Base-by-base conservation (phyloP, 2,888 invertebrate genomes). In the Belgica antarctica region DNA sequence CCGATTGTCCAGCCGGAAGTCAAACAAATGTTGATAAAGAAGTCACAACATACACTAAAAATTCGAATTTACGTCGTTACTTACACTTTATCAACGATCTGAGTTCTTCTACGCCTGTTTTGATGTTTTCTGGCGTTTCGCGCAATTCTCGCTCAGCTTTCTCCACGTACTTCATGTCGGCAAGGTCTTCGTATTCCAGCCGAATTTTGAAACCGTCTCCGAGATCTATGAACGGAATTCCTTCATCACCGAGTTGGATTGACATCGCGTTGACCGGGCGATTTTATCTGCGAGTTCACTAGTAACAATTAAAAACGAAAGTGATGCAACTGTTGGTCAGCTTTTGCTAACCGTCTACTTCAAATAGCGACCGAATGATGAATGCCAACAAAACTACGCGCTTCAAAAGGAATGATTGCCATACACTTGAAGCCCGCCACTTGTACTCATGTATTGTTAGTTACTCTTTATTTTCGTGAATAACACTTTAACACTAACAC, bases 101-200 rank as follows among this genome's bases (percentile, higher is more conserved):
- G 1, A 88, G 77, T 73, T 86, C 85, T 52, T 77, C 78, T 22
- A 90, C 77, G 17, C 86, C 86, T 72, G 83, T 78, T 71, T 84
- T 82, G 3, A 85, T 82, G 19, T 83, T 79, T 76, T 89, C 89
- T 0, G 88, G 87, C 0, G 86, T 84, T 78, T 92, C 92, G 71
- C 89, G 81, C 15, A 92, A 79, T 76, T 92, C 90, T 15, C 78
- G 82, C 74, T 81, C 81, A 0, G 92, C 89, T 74, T 85, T 87
- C 75, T 88, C 84, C 62, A 80, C 74, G 17, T 82, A 83, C 74
- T 81, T 80, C 28, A 84, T 83, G 52, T 86, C 84, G 0, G 80
- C 80, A 7, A 86, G 77, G 0, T 86, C 84, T 22, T 83, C 83
- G 19, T 84, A 81, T 73, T 92, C 90, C 72, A 90, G 78, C 71